Base-by-base conservation (phyloP, 1,140 invertebrate genomes). In the Nasonia vitripennis region DNA sequence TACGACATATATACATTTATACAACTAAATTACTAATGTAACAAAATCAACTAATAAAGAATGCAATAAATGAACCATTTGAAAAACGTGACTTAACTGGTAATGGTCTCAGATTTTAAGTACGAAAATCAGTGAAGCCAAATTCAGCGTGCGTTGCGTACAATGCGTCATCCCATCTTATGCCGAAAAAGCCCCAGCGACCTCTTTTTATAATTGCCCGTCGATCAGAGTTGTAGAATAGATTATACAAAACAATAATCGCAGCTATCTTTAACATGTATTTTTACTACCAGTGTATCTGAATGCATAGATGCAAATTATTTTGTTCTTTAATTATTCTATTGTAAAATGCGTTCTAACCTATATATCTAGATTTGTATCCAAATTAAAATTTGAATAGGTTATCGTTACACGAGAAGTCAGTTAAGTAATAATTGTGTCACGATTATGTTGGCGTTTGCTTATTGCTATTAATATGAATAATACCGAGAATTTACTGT, bases 391-490 rank as follows among this genome's bases (percentile, higher is more conserved):
- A 45, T 75, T 67, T 85, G 74, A 81, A 48, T 85, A 85, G 55
- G 55, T 81, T 62, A 48, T 11, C 68, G 71, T 85, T 68, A 77
- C 37, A 77, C 70, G 48, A 37, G 17, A 80, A 45, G 10, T 37
- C 20, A 51, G 5, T n/a, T 70, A 3, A 23, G 31, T 41, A 77
- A 67, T 45, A 23, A 74, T 80, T 74, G 31, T 70, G 34, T 80
- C 48, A 80, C 48, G 27, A 73, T 85, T 74, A 80, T 80, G 48
- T n/a, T 37, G 34, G 34, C 34, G 34, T 73, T 37, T 45, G 37
- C 48, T 74, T 74, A 85, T 85, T 85, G 51, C 70, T 45, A 85
- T 85, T 48, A 80, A 85, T 80, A 67, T 74, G 34, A 62, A 67
- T 55, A 14, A 14, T 17, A 78, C 45, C 11, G 20, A 77, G 6